Base-by-base conservation (phyloP, 2,888 invertebrate species). In the Sisyra nigra region DNA sequence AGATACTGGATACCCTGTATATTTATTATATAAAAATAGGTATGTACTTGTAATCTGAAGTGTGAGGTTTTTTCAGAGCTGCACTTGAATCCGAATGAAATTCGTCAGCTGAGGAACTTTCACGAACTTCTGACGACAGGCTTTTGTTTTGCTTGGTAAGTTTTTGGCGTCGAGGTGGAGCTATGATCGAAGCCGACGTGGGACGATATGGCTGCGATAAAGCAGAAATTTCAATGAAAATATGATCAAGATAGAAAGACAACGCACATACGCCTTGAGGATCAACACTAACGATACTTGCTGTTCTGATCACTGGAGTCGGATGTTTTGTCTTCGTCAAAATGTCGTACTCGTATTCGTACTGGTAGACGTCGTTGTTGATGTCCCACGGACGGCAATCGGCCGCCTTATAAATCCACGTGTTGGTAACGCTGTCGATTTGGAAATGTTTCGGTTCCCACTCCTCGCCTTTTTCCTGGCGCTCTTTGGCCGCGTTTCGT, bases 311-410 rank as follows among this genome's bases (percentile, higher is more conserved):
- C 55, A 80, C 76, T 37, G 83, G 80, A 15, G 83, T 79, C 50
- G 74, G 74, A 58, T 81, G 82, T 44, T 75, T 70, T 6, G 83
- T 82, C 58, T 81, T 76, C 1, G 88, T 86, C 44, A 77, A 69
- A 32, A 93, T 79, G 40, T 80, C 67, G 58, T 80, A 92, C 42
- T 85, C 76, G 5, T 76, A 72, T 58, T 94, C 93, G 58, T 80
- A 92, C 56, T 93, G 93, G 48, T 84, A 68, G 17, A 87, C 61
- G 59, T 94, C 93, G 49, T 88, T 87, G 44, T 80, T 69, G 0
- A 77, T 71, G 64, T 89, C 86, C 93, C 94, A 94, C 0, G 92
- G 88, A 34, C 92, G 68, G 44, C 80, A 67, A 62, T 87, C 87
- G 2, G 81, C 77, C 56, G 80, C 72, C 51, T 78, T 79, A 57